A percentile compares a stretch with the other conserved stretches of the same genome.
Conservation (phyloP, 2,113 vertebrate species). For the Edolisoma coerulescens region DNA sequence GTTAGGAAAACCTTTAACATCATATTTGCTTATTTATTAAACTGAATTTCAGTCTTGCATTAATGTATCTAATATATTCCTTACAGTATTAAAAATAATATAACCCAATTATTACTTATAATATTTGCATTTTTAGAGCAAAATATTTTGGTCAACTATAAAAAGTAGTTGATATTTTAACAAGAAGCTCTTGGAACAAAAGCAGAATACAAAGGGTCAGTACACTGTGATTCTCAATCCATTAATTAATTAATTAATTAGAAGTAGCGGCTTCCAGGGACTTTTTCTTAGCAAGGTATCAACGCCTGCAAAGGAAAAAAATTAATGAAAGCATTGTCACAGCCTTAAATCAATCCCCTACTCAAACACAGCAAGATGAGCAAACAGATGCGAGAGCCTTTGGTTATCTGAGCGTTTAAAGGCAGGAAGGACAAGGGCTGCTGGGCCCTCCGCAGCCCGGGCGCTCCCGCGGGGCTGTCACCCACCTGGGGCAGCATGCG, state of each 20-base stretch:
- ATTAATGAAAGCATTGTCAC: neutral
- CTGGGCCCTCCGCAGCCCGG: conserved; percentile 1
- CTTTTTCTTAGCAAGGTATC: conserved; percentile 14
- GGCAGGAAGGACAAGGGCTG: neutral
- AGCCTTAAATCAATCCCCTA: neutral
- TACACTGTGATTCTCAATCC: neutral
- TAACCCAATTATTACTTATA: neutral
- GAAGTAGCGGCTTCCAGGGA: neutral
- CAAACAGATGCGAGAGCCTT: neutral
- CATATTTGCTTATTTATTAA: neutral
- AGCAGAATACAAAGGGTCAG: neutral
- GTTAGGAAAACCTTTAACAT: neutral
- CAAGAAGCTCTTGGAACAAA: neutral
- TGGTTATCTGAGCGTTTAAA: neutral
- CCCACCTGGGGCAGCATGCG: conserved; percentile 84
- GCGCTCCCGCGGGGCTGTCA: conserved; percentile 50
- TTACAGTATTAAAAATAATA: neutral
- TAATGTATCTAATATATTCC: neutral
- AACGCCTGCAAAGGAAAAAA: conserved; percentile 26
- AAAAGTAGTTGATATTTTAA: neutral
- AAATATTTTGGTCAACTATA: neutral
- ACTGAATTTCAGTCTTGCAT: neutral
- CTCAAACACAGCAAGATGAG: neutral
- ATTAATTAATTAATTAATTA: neutral
- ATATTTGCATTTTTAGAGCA: neutral